A percentile compares a stretch with the other conserved stretches of the same genome.
Conservation (phyloP, 2,888 invertebrate genomes). For the Aromia moschata region DNA sequence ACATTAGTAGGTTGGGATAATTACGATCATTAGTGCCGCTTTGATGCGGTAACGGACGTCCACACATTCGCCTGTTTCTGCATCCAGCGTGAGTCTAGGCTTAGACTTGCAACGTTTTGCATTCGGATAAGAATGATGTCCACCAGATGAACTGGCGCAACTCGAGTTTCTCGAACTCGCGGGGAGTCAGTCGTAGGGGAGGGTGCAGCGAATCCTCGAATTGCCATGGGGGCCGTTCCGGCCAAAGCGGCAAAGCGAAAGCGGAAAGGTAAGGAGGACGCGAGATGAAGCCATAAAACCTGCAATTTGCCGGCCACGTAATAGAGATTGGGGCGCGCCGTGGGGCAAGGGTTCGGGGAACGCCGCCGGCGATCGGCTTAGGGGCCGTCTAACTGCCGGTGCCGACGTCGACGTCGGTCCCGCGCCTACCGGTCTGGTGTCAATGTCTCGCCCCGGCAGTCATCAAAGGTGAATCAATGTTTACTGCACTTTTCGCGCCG, state of each 20-base stretch:
- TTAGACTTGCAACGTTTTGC: too few relatives aligned
- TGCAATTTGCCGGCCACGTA: slow-evolving; percentile 55
- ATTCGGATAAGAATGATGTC: background rate
- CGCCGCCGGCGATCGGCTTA: slow-evolving; percentile 41
- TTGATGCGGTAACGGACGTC: too few relatives aligned
- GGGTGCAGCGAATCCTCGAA: slow-evolving; percentile 18
- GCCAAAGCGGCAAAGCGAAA: slow-evolving; percentile 28
- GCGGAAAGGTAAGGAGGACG: slow-evolving; percentile 43
- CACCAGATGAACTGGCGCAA: slow-evolving; percentile 15
- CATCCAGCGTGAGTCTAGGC: too few relatives aligned
- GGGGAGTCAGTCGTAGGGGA: slow-evolving; percentile 17
- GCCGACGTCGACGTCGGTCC: too few relatives aligned
- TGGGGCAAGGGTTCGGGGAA: too few relatives aligned
- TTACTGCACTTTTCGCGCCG: background rate
- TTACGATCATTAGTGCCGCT: too few relatives aligned
- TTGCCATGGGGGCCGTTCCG: slow-evolving; percentile 25
- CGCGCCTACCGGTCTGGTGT: background rate
- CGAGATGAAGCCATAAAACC: slow-evolving; percentile 55
- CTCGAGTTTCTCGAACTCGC: slow-evolving; percentile 23
- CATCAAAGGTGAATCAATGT: slow-evolving; percentile 6
- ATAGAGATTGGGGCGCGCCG: slow-evolving; percentile 52
- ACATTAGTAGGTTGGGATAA: too few relatives aligned
- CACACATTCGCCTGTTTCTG: too few relatives aligned
- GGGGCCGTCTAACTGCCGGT: slow-evolving; percentile 19
- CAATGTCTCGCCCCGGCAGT: background rate